Conservation (phyloP, 2,113 vertebrate genomes). For the Clarias magur region DNA sequence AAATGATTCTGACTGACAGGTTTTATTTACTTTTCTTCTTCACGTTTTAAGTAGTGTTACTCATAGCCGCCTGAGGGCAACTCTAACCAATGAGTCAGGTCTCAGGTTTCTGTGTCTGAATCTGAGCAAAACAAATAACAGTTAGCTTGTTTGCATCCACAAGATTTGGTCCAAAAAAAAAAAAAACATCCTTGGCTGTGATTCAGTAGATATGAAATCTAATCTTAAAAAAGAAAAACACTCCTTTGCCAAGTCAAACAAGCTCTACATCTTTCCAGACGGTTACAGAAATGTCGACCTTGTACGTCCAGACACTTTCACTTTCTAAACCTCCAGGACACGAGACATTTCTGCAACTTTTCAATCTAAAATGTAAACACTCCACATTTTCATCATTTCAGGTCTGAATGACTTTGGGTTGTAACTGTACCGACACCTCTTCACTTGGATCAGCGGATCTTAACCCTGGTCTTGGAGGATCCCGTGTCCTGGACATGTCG, state of each 20-base stretch:
- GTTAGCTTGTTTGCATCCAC: not conserved
- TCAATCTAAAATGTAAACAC: too few relatives aligned
- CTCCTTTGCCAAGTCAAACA: not conserved
- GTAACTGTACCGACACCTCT: too few relatives aligned
- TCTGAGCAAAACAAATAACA: not conserved
- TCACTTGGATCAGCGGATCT: too few relatives aligned
- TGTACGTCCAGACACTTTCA: not conserved
- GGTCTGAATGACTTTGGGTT: not conserved
- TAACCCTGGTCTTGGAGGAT: too few relatives aligned
- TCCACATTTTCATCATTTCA: not conserved
- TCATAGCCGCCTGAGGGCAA: not conserved
- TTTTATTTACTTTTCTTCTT: too few relatives aligned
- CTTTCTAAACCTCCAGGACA: not conserved
- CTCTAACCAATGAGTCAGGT: not conserved
- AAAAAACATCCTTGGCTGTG: not conserved
- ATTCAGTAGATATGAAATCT: too few relatives aligned
- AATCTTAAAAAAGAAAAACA: too few relatives aligned
- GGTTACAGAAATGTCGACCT: not conserved
- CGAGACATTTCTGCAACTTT: too few relatives aligned
- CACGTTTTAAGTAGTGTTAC: too few relatives aligned
- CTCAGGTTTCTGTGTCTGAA: not conserved
- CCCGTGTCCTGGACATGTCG: too few relatives aligned
- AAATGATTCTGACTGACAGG: not conserved
- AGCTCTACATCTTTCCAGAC: not conserved
- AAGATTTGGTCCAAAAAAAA: not conserved